Percentiles rank a stretch among this genome's conserved stretches.
phyloP scores from a whole-genome alignment of 2,797 vertebrate genomes.

The Pangasius macronema region DNA sequence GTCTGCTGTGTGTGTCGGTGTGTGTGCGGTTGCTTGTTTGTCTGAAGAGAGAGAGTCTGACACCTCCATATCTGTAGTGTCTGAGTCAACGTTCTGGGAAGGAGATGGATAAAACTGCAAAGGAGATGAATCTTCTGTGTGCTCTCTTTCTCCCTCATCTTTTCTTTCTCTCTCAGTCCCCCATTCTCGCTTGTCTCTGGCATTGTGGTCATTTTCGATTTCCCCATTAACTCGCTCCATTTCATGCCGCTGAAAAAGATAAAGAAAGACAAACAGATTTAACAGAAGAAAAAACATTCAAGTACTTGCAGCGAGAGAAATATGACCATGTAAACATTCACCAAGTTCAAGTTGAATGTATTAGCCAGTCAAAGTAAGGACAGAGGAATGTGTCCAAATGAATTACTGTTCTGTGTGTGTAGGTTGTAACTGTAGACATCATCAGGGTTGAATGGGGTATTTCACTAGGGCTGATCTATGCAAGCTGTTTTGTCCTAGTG shows the following conservation, averaged over 20 bases:
- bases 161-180: constrained; percentile 14
- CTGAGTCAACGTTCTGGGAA: constrained; percentile 22
- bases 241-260: constrained; percentile 75
- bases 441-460: constrained; percentile 65
- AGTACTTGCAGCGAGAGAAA: not conserved
- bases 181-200: constrained; percentile 64
- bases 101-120: constrained; percentile 64
- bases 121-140: constrained; percentile 60
- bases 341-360: constrained; percentile 17
- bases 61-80: constrained; percentile 26
- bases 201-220: constrained; percentile 58
- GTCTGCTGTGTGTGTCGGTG: not conserved
- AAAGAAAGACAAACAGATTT: constrained; percentile 9
- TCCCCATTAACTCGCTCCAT: constrained; percentile 84
- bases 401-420: constrained; percentile 36
- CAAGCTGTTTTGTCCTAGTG: constrained; percentile 70
- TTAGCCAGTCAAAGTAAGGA: constrained; percentile 45
- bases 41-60: constrained; percentile 37
- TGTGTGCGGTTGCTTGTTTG: not conserved
- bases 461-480: constrained; percentile 59
- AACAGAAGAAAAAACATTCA: not conserved
- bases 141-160: constrained; percentile 29
- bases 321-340: constrained; percentile 6
- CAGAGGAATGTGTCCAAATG: constrained; percentile 12
- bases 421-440: constrained; percentile 68